Evolutionary conservation across 2,113 vertebrate species (phyloP), one percentile per base, ranked within the genome.

Genomic region (Nesogale talazaci): DNA sequence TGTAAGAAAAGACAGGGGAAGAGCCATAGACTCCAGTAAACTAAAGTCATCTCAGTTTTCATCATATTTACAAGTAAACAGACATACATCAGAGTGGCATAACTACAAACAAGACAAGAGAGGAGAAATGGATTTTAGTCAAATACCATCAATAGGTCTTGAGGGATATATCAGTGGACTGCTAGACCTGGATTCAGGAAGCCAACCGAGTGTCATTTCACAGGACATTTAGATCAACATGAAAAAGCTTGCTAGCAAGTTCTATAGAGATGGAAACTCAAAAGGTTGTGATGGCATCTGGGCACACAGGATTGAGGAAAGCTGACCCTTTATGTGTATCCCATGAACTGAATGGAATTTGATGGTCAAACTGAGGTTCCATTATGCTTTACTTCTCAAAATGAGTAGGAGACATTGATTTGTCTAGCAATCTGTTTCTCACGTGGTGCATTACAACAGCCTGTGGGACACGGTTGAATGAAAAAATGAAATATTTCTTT

Each of bases 401-500:
- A 61, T 34, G 25, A 87, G 9, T 4, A 74, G 3, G 40, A 75
- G 93, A 34, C 1, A 31, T 27, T 36, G 63, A 34, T 56, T 83
- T 86, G 46, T 22, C 29, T 42, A 83, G 83, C 89, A 94, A 82
- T 8, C 23, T 86, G 59, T 92, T 93, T 92, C 83, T n/a, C 25
- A 46, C 0, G 1, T 70, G 42, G 23, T n/a, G 1, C 19, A 57
- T 78, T 56, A 59, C 69, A 89, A 46, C 27, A 89, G 31, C 63
- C 84, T 82, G 38, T 72, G 11, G 4, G 22, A 76, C 59, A 67
- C 63, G 77, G 31, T 67, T 94, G 88, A 89, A 85, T 87, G 75
- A 84, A 83, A 95, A 85, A 22, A 42, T 94, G 42, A 77, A 88
- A 56, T 86, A 42, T 88, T 82, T 81, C 57, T 25, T 91, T 52